phyloP scores from a whole-genome alignment of 2,113 vertebrate species.

The Mirza zaza region DNA sequence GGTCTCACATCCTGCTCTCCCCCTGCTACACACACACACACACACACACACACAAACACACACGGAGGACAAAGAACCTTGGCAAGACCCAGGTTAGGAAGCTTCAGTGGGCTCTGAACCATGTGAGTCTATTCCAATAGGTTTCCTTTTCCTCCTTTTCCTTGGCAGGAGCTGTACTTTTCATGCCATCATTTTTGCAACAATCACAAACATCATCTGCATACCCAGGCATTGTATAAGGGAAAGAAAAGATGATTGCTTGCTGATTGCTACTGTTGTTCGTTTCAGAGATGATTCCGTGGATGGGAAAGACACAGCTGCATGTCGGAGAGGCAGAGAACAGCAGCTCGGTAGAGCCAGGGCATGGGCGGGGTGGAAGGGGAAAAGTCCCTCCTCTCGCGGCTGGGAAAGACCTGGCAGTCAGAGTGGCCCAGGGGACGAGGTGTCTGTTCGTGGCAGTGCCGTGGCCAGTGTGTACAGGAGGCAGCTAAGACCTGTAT shows the following conservation, averaged over 20 bases:
- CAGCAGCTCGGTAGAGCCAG: background rate
- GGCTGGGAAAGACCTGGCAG: background rate
- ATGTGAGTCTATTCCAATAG: slow-evolving; percentile 13
- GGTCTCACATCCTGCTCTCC: background rate
- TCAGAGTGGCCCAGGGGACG: accelerated
- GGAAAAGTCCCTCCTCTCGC: background rate
- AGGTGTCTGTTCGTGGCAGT: background rate
- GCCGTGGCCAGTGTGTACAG: accelerated
- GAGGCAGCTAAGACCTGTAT: background rate
- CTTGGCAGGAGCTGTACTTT: slow-evolving; percentile 30
- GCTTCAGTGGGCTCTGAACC: background rate
- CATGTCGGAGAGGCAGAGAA: background rate
- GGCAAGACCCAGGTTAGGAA: background rate
- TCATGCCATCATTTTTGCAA: slow-evolving; percentile 45
- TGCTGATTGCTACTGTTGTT: slow-evolving; percentile 51
- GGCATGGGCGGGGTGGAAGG: background rate
- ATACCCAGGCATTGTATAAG: slow-evolving; percentile 1
- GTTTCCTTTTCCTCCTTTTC: background rate
- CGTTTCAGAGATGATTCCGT: slow-evolving; percentile 14
- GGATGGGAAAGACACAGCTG: slow-evolving; percentile 8
- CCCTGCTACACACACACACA: no score
- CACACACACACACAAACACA: background rate
- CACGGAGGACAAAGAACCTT: background rate
- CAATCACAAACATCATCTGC: slow-evolving; percentile 44
- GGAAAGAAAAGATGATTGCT: background rate